Base-by-base conservation (phyloP, 2,113 vertebrate genomes). In the Channa maculata region DNA sequence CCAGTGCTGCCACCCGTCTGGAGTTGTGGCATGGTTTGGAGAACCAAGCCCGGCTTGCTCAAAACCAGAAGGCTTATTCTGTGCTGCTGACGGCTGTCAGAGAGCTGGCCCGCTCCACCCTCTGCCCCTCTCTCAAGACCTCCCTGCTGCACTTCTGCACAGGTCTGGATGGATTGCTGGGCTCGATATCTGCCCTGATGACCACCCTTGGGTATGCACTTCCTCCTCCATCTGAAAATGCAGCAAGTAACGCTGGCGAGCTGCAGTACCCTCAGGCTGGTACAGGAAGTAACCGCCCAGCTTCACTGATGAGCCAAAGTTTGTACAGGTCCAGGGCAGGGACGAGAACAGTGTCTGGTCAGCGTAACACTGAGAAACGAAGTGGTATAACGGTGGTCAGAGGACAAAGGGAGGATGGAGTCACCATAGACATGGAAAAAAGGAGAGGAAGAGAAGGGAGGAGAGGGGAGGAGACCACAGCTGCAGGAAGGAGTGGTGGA, bases 1-100 rank as follows among this genome's bases (percentile, higher is more conserved):
- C 98, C 66, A 97, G 96, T 12, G 97, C 98, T 37, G 97, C 98
- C 1, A 97, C 97, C 63, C 95, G 97, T 78, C 88, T 98, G 82
- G 96, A 97, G 59, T 92, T 97, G 46, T 99, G 98, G 98, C 94
- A 95, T 0, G 96, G 96, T 4, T 87, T 99, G 88, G 97, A 97
- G 53, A 98, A 98, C 92, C 96, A 96, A 4, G 95, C 96, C 10
- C 95, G 97, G 4, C 85, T 99, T 63, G 95, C 96, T 2, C 97
- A 97, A 91, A 99, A 99, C 93, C 97, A 98, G 84, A 95, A 94
- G 3, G 97, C 97, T 41, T 98, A 99, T 92, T 97, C 95, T 44
- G 94, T 97, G n/a, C 93, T 99, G n/a, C 92, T 99, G 78, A 94
- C 95, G 54, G 97, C 97, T 4, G 92, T 99, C 80, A 93, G 95